These are phyloP conservation scores for Rugalucina vietnamica DNA, from an alignment of 2,888 invertebrate genomes.

Conservation along the genomic window DNA sequence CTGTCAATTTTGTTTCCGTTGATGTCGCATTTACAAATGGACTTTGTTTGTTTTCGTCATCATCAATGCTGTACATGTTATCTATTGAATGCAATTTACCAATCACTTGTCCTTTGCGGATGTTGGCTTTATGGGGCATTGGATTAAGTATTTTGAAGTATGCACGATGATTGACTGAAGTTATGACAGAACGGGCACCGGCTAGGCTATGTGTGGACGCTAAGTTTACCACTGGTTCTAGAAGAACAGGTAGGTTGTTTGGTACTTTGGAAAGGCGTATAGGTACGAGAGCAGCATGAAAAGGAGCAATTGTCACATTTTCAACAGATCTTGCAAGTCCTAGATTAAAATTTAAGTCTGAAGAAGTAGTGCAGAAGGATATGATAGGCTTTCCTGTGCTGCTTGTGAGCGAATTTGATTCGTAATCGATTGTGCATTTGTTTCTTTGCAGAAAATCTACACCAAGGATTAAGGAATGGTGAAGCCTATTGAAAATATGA, in stretches of 20 bases:
- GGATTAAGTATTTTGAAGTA: conserved; percentile 3
- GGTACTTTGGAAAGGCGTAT: conserved; percentile 5
- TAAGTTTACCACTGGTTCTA: conserved; percentile 2
- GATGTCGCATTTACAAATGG: neutral
- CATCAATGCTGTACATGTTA: neutral
- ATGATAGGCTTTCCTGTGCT: neutral
- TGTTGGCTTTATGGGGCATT: neutral
- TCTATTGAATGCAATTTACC: neutral
- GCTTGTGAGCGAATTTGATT: neutral
- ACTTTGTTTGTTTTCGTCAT: neutral
- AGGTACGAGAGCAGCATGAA: neutral
- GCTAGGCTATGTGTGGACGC: neutral
- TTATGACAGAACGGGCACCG: neutral
- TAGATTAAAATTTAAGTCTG: neutral
- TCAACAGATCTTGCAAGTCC: neutral
- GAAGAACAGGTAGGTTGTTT: neutral
- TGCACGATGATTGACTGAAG: neutral
- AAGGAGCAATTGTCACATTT: neutral
- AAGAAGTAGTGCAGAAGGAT: neutral
- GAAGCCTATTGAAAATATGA: conserved; percentile 22
- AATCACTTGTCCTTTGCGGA: neutral
- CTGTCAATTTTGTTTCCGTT: neutral
- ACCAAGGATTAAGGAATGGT: conserved; percentile 36
- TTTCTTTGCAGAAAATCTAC: conserved; percentile 35
- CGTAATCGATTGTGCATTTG: conserved; percentile 23